Evolutionary conservation across 2,888 invertebrate species (phyloP).

Genomic region (Julus scanicus): DNA sequence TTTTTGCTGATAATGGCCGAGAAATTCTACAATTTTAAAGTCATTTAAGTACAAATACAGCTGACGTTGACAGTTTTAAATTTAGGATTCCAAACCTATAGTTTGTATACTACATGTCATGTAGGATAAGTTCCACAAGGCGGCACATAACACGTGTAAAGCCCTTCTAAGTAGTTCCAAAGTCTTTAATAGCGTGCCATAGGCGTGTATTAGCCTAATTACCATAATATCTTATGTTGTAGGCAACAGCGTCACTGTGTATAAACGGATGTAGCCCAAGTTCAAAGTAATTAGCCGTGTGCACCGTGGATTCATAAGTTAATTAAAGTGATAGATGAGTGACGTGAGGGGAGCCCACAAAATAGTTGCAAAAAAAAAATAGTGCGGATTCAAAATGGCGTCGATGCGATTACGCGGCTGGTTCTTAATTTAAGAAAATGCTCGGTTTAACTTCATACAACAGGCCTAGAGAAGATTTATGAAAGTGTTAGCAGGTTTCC

Average conservation of each 20-base stretch:
- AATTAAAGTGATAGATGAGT: slow-evolving; percentile 47
- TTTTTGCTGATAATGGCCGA: no score
- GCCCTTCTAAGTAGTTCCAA: slow-evolving; percentile 15
- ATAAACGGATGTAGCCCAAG: slow-evolving; percentile 47
- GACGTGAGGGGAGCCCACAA: slow-evolving; percentile 44
- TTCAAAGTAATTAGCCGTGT: slow-evolving; percentile 47
- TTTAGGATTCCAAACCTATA: no score
- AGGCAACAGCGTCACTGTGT: slow-evolving; percentile 41
- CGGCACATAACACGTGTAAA: not conserved
- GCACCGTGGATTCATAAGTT: slow-evolving; percentile 47
- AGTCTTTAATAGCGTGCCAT: slow-evolving; percentile 46
- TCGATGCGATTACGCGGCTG: slow-evolving; percentile 15
- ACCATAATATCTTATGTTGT: slow-evolving; percentile 45
- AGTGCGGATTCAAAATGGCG: slow-evolving; percentile 45
- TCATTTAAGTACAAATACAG: no score
- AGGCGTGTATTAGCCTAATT: slow-evolving; percentile 40
- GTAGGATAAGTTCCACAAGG: not conserved
- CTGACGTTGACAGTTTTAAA: no score
- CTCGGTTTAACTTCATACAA: not conserved
- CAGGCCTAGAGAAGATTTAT: slow-evolving; percentile 18
- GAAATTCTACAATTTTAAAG: no score
- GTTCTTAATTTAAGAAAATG: slow-evolving; percentile 27
- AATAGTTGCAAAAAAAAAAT: not conserved
- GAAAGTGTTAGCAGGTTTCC: slow-evolving; percentile 45
- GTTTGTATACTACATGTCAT: no score